Percentiles rank a stretch among this genome's conserved stretches.
Conservation (phyloP, 2,888 invertebrate species). For the Conops quadrifasciatus region DNA sequence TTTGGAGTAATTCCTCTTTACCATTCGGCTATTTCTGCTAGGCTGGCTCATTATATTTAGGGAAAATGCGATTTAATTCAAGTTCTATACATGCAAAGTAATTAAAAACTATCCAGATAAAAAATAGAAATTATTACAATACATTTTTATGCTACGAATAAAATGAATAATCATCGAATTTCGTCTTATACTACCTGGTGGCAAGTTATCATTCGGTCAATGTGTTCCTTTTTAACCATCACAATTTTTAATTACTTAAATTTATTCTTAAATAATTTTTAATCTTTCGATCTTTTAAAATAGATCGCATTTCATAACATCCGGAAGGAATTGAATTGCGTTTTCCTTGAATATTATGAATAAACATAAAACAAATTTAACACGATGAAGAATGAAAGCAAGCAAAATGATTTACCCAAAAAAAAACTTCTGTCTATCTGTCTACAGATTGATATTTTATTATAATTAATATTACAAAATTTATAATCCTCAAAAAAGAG, state of each 20-base stretch:
- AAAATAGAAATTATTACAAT: no score
- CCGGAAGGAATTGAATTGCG: constrained; percentile 15
- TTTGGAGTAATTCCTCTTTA: constrained; percentile 27
- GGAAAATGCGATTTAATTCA: constrained; percentile 21
- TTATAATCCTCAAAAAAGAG: no score
- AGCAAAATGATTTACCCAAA: constrained; percentile 27
- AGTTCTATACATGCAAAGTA: not conserved
- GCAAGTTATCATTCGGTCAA: not conserved
- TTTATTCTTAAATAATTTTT: no score
- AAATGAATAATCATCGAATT: not conserved
- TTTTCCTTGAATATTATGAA: constrained; percentile 10
- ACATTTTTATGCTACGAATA: not conserved
- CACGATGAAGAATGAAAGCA: constrained; percentile 19
- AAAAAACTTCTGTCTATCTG: no score
- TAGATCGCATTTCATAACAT: not conserved
- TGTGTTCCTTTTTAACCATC: no score
- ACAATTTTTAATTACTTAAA: no score
- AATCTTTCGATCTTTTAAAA: no score
- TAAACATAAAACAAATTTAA: not conserved
- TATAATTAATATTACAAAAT: no score
- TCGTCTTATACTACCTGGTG: not conserved
- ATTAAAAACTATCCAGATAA: not conserved
- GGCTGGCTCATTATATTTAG: constrained; percentile 7
- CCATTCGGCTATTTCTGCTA: not conserved
- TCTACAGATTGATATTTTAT: no score